Percentiles rank a stretch among this genome's conserved stretches.
Evolutionary conservation across 2,797 vertebrate genomes (phyloP).

Genomic region (Pangasius larnaudii): DNA sequence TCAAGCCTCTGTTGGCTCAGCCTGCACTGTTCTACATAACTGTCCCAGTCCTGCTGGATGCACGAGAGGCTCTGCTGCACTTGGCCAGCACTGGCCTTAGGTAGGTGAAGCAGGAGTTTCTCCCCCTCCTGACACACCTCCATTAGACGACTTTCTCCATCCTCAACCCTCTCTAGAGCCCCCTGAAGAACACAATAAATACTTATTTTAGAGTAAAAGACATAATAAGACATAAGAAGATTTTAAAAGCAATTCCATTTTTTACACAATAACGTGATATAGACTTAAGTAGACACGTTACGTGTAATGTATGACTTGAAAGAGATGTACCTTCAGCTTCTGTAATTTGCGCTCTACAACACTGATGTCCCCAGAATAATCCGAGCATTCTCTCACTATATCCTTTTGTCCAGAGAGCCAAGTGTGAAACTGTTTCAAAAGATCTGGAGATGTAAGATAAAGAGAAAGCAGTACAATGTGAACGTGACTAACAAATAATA

Average conservation of each 20-base stretch:
- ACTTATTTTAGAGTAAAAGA: background rate
- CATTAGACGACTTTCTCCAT: slow-evolving; percentile 86
- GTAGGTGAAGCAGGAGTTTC: slow-evolving; percentile 85
- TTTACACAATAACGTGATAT: background rate
- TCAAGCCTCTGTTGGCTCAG: slow-evolving; percentile 89
- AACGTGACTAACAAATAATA: background rate
- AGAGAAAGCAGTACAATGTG: background rate
- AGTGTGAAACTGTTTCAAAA: slow-evolving; percentile 89
- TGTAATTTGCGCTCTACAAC: slow-evolving; percentile 89
- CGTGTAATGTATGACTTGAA: background rate
- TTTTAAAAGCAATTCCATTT: background rate
- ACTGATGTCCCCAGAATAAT: slow-evolving; percentile 88
- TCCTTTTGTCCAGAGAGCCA: slow-evolving; percentile 87
- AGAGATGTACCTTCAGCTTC: slow-evolving; percentile 84
- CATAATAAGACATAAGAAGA: background rate
- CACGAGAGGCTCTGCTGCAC: slow-evolving; percentile 90
- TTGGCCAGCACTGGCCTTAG: slow-evolving; percentile 83
- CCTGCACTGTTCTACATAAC: slow-evolving; percentile 87
- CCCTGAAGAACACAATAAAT: slow-evolving; percentile 68
- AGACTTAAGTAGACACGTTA: background rate
- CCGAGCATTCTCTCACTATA: slow-evolving; percentile 85
- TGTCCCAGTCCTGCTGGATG: slow-evolving; percentile 89
- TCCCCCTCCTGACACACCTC: slow-evolving; percentile 89
- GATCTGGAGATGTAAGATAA: slow-evolving; percentile 72
- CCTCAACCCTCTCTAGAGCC: slow-evolving; percentile 83